Base-by-base conservation (phyloP, 2,888 invertebrate species). In the Lasioglossum leucozonium region DNA sequence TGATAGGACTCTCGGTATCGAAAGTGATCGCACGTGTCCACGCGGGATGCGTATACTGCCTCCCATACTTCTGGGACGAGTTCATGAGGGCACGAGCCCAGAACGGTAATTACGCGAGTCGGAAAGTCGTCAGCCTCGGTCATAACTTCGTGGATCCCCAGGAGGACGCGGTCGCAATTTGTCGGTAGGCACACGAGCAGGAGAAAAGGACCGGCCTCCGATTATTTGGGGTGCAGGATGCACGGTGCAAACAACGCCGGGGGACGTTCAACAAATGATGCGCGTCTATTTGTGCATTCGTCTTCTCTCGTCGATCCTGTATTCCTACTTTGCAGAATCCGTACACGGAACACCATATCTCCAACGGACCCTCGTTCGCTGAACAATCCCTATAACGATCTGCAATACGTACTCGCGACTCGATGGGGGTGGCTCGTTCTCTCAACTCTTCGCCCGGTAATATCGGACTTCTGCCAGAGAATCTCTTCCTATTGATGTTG, bases 91-190 rank as follows among this genome's bases (percentile, higher is more conserved):
- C 89, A 87, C 72, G 86, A 85, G 89, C 90, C 90, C 90, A 91
- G 92, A 92, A 92, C 93, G 94, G 93, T 94, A 94, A 94, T 94
- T 94, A 94, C 93, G 90, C 90, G 91, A 93, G 93, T 93, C 93
- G 92, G 92, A 92, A 93, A 93, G 93, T 93, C 93, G 92, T 91
- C 91, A 92, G 92, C 89, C 89, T 90, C 89, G 93, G 94, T 94
- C 94, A 94, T 94, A 94, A 94, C 94, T 94, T 93, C 89, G 92
- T 82, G 78, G 83, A 91, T 89, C 92, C 94, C 94, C 93, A 74
- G 77, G 90, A 92, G 93, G 81, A 74, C 77, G 74, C 87, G 87
- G 87, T 89, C 92, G 93, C 94, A 93, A 94, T 94, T 94, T 94
- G 94, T 94, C 92, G 92, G 91, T 89, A 86, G 88, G 86, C 91